phyloP scores from a whole-genome alignment of 2,888 invertebrate species.

The Beris morrisii region DNA sequence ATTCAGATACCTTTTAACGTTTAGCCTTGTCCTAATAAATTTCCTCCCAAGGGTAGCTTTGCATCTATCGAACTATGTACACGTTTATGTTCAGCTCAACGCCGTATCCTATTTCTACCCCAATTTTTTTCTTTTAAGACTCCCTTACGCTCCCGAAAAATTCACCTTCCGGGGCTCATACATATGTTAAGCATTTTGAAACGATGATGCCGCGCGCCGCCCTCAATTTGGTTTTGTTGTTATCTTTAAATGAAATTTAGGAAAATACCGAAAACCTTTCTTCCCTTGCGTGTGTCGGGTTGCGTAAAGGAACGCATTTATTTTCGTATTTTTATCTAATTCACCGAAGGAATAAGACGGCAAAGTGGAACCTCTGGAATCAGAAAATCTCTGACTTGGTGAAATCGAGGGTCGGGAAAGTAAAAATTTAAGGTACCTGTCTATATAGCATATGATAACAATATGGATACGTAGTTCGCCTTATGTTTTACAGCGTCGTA shows the following conservation, averaged over 20 bases:
- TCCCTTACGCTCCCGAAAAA: slow-evolving; percentile 8
- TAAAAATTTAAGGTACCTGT: no score
- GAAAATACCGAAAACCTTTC: background rate
- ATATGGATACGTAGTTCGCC: no score
- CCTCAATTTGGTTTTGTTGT: slow-evolving; percentile 9
- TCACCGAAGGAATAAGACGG: background rate
- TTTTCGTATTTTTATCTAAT: slow-evolving; percentile 1
- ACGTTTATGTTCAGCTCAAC: no score
- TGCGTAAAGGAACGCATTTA: slow-evolving; percentile 15
- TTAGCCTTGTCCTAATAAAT: slow-evolving; percentile 17
- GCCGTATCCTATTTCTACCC: background rate
- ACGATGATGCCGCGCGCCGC: background rate
- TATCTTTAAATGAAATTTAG: slow-evolving; percentile 21
- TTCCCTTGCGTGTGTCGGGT: background rate
- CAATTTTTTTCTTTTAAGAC: background rate
- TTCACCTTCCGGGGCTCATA: background rate
- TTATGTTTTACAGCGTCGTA: no score
- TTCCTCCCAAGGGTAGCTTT: background rate
- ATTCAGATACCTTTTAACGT: slow-evolving; percentile 20
- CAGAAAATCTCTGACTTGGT: background rate
- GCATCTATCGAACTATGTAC: no score
- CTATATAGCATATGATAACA: no score
- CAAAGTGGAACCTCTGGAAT: no score
- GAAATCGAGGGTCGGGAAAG: no score
- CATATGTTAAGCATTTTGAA: slow-evolving; percentile 4